phyloP scores from a whole-genome alignment of 2,888 invertebrate genomes.

The Polymixis lichenea region DNA sequence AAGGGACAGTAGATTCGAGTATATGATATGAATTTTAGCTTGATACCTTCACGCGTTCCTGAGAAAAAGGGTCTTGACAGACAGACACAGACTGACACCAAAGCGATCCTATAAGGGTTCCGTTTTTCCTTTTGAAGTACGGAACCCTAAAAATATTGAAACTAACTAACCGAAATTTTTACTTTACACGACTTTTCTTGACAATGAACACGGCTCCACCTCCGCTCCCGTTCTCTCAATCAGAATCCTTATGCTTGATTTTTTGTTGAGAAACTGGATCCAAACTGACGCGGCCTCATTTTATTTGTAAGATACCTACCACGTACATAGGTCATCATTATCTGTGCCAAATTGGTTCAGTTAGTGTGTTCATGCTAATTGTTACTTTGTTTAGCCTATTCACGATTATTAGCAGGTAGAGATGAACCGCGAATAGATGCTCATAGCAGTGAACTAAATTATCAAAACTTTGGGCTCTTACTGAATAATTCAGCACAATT shows the following conservation, averaged over 20 bases:
- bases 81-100: too few relatives aligned
- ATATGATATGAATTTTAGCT: too few relatives aligned
- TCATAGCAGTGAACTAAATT: neutral
- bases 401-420: neutral
- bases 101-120: too few relatives aligned
- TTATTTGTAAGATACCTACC: neutral
- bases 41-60: too few relatives aligned
- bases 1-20: too few relatives aligned
- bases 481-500: too few relatives aligned
- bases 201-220: neutral
- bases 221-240: neutral
- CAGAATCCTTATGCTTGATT: neutral
- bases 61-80: too few relatives aligned
- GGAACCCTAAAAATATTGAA: too few relatives aligned
- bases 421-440: neutral
- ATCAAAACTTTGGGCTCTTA: neutral
- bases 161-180: neutral
- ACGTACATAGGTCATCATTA: neutral
- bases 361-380: slow-evolving; percentile 33
- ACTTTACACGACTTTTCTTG: too few relatives aligned
- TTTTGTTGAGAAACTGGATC: neutral
- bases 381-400: slow-evolving; percentile 26
- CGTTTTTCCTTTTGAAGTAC: too few relatives aligned
- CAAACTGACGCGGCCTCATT: neutral
- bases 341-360: slow-evolving; percentile 10